Base-by-base conservation (phyloP, 2,797 vertebrate genomes). In the Salmo trutta region DNA sequence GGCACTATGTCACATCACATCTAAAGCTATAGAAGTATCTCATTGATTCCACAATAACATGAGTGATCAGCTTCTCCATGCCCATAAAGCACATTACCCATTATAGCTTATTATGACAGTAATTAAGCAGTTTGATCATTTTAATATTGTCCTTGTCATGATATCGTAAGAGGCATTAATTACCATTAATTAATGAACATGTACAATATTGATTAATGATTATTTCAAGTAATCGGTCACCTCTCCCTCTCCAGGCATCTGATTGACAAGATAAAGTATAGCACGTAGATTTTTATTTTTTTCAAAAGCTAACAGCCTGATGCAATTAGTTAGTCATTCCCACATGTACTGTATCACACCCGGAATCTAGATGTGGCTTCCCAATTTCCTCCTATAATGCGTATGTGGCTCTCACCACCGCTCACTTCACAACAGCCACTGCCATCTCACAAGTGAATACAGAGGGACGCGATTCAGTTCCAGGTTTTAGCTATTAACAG, bases 291-390 rank as follows among this genome's bases (percentile, higher is more conserved):
- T 91, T 92, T 94, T 36, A 24, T 90, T 94, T 92, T 36, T 36
- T 36, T 36, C 33, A 36, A 92, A 93, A 88, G 91, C 92, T 93
- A 93, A 93, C 93, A 93, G 94, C 93, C 94, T 93, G 94, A 91
- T 93, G 93, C 93, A 91, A 94, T 95, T 95, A 95, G 93, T 95
- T 95, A 95, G 94, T 95, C 94, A 95, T 95, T 94, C 94, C 91
- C 93, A 92, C 93, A 93, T 64, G 59, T 64, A 64, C 59, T 64
- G 91, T 92, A 94, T 95, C 93, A 91, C 94, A 95, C 95, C 95
- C 94, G 89, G 92, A 93, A 94, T 93, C 93, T 95, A 64, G 21
- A 21, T 10, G 94, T 94, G 92, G 94, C 93, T 95, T 95, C 94
- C 93, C 94, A 94, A 95, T 95, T 94, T 94, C 93, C 92, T 94